phyloP scores from a whole-genome alignment of 1,140 invertebrate species.

The Proctacanthus coquilletti region DNA sequence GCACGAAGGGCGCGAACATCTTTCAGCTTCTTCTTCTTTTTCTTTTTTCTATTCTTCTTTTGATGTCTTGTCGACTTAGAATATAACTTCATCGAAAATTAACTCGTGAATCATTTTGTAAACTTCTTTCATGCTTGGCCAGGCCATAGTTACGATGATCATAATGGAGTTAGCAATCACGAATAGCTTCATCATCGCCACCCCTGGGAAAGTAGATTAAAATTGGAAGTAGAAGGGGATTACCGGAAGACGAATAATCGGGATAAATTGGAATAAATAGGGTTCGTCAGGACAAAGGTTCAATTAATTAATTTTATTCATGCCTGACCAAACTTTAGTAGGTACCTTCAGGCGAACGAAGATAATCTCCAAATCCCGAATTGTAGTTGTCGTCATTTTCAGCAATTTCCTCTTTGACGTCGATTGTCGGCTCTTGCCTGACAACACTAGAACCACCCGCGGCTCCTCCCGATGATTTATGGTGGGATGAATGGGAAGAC shows the following conservation, averaged over 20 bases:
- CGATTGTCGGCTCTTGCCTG: too few relatives aligned
- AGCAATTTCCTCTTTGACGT: too few relatives aligned
- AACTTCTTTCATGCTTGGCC: slow-evolving; percentile 22
- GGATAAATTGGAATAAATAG: too few relatives aligned
- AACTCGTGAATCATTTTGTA: slow-evolving; percentile 21
- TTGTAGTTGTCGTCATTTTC: too few relatives aligned
- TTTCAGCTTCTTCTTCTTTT: slow-evolving; percentile 2
- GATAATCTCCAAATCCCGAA: slow-evolving; percentile 26
- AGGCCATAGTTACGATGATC: slow-evolving; percentile 27
- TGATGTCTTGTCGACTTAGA: neutral
- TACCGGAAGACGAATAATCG: too few relatives aligned
- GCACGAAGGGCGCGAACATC: slow-evolving; percentile 26
- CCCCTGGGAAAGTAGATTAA: slow-evolving; percentile 13
- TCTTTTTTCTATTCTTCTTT: slow-evolving; percentile 5
- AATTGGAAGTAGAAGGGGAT: too few relatives aligned
- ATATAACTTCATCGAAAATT: slow-evolving; percentile 12
- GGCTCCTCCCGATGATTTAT: too few relatives aligned
- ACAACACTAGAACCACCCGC: too few relatives aligned
- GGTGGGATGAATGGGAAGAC: too few relatives aligned
- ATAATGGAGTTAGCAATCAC: slow-evolving; percentile 26
- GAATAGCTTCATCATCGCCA: slow-evolving; percentile 29
- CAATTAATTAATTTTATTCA: too few relatives aligned
- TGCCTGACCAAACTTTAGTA: too few relatives aligned
- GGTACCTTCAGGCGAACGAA: slow-evolving; percentile 26
- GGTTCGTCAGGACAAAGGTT: too few relatives aligned